Conservation (phyloP, 2,888 invertebrate species). For the Conistra vaccinii region DNA sequence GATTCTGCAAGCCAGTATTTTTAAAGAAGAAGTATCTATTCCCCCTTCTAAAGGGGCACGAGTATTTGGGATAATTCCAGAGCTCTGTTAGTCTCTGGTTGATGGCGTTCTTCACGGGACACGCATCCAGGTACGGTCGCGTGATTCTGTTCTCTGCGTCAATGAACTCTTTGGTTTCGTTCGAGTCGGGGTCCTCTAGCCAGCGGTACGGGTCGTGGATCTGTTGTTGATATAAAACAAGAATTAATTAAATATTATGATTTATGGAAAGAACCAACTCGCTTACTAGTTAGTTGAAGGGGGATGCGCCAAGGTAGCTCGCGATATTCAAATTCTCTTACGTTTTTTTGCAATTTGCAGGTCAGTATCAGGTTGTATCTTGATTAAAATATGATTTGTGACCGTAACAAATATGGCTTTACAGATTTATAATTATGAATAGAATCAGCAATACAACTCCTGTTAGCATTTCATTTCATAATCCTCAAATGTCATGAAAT, state of each 20-base stretch:
- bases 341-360: too few species aligned
- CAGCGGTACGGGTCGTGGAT: constrained; percentile 98
- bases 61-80: constrained; percentile 99
- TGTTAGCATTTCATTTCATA: too few species aligned
- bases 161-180: constrained; percentile 97
- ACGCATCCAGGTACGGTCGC: constrained; percentile 95
- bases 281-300: background rate
- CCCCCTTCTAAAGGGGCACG: constrained; percentile 96
- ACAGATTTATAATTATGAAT: too few species aligned
- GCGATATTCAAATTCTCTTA: too few species aligned
- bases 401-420: too few species aligned
- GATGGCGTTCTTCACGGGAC: constrained; percentile 93
- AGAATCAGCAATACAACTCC: too few species aligned
- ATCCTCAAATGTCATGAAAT: too few species aligned
- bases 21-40: constrained; percentile 97
- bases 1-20: constrained; percentile 99
- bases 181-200: constrained; percentile 98
- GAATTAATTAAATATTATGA: background rate
- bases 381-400: too few species aligned
- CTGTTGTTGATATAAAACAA: constrained; percentile 83
- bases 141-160: constrained; percentile 97
- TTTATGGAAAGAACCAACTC: background rate
- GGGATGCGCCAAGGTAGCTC: too few species aligned
- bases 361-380: too few species aligned
- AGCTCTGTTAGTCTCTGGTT: constrained; percentile 95